Evolutionary conservation across 2,113 vertebrate genomes (phyloP).

Genomic region (Proterorhinus semilunaris): DNA sequence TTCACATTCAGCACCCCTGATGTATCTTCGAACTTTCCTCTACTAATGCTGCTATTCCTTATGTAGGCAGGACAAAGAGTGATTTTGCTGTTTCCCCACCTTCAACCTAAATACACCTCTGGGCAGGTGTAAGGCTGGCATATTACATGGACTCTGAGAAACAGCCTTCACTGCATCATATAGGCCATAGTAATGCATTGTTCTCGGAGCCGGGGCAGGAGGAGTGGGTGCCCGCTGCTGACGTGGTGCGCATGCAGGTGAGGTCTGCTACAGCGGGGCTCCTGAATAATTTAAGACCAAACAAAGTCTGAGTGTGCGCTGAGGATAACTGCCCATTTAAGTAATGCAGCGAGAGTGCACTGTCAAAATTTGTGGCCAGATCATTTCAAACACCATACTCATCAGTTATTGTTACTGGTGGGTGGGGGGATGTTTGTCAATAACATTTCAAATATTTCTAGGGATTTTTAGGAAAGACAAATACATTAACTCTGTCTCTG

Average conservation of each 20-base stretch:
- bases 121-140: conserved; percentile 45
- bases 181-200: conserved; percentile 48
- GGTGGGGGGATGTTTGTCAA: too few relatives aligned
- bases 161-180: conserved; percentile 43
- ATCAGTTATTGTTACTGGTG: too few relatives aligned
- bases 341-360: conserved; percentile 56
- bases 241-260: conserved; percentile 62
- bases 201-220: conserved; percentile 40
- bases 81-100: conserved; percentile 21
- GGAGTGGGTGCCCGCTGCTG: conserved; percentile 27
- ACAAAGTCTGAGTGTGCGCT: conserved; percentile 58
- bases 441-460: too few relatives aligned
- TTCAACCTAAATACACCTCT: conserved; percentile 39
- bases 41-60: conserved; percentile 14
- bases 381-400: conserved; percentile 28
- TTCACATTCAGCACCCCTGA: conserved; percentile 1
- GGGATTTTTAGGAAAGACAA: too few relatives aligned
- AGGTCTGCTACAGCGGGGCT: conserved; percentile 56
- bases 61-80: conserved; percentile 1
- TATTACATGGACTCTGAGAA: conserved; percentile 44
- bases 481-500: too few relatives aligned
- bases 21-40: neutral
- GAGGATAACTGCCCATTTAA: conserved; percentile 69
- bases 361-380: conserved; percentile 52
- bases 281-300: conserved; percentile 73